phyloP scores from a whole-genome alignment of 2,888 invertebrate genomes.

The Amiota mariae region DNA sequence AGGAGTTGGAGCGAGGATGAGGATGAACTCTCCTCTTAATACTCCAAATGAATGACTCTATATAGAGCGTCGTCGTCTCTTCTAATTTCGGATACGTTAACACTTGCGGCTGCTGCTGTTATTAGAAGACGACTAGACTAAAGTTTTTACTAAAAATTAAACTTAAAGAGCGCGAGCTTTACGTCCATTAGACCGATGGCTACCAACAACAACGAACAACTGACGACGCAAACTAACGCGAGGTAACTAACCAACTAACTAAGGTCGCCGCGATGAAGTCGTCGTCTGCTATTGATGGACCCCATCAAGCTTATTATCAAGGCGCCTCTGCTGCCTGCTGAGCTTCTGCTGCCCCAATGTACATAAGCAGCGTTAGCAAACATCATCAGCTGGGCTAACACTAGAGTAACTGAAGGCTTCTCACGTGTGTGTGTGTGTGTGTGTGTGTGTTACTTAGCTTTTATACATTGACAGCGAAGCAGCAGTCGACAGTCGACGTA shows the following conservation, averaged over 20 bases:
- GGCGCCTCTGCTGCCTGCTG: too few relatives aligned
- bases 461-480: slow-evolving; percentile 29
- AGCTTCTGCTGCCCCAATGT: too few relatives aligned
- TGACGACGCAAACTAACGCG: slow-evolving; percentile 58
- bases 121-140: slow-evolving; percentile 11
- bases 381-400: too few relatives aligned
- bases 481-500: not conserved
- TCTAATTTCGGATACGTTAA: not conserved
- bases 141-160: slow-evolving; percentile 18
- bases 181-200: slow-evolving; percentile 48
- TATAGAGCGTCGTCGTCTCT: too few relatives aligned
- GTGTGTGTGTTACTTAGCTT: slow-evolving; percentile 26
- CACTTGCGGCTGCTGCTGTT: slow-evolving; percentile 5
- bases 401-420: slow-evolving; percentile 27
- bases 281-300: not conserved
- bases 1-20: too few relatives aligned
- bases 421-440: too few relatives aligned
- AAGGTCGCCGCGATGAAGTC: slow-evolving; percentile 27
- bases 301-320: too few relatives aligned
- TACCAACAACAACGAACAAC: slow-evolving; percentile 63
- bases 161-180: not conserved
- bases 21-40: too few relatives aligned
- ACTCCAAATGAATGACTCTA: too few relatives aligned
- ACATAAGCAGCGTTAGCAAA: too few relatives aligned
- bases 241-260: slow-evolving; percentile 15